These are phyloP conservation scores for Diadophis punctatus DNA, from an alignment of 2,113 vertebrate genomes.

Conservation along the genomic window DNA sequence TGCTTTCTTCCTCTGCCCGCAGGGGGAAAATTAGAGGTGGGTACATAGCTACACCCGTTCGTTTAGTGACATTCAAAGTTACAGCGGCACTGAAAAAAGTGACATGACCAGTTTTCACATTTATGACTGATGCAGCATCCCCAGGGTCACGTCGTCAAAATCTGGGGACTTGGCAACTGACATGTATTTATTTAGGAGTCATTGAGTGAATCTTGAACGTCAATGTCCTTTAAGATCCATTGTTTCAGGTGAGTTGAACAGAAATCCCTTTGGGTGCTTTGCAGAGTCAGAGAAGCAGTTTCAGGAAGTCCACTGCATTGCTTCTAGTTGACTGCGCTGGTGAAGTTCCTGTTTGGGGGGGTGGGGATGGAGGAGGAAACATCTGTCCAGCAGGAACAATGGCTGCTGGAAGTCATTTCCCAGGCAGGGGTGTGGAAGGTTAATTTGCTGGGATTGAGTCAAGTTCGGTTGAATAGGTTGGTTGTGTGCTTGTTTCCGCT, in stretches of 20 bases:
- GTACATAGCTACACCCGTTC: background rate
- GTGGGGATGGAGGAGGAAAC: conserved; percentile 66
- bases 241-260: background rate
- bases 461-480: conserved; percentile 19
- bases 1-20: background rate
- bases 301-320: background rate
- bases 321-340: conserved; percentile 27
- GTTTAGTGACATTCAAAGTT: background rate
- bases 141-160: background rate
- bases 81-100: background rate
- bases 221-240: background rate
- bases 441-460: conserved; percentile 42
- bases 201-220: background rate
- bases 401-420: conserved; percentile 58
- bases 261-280: background rate
- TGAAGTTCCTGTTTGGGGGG: conserved; percentile 25
- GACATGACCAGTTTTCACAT: background rate
- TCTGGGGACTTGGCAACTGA: background rate
- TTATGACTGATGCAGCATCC: background rate
- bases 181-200: background rate
- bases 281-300: background rate
- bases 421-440: conserved; percentile 48
- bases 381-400: conserved; percentile 71
- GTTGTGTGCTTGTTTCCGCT: background rate
- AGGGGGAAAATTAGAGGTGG: background rate